Percentiles rank a stretch among this genome's conserved stretches.
Conservation (phyloP, 2,113 vertebrate species). For the Pimephales promelas region DNA sequence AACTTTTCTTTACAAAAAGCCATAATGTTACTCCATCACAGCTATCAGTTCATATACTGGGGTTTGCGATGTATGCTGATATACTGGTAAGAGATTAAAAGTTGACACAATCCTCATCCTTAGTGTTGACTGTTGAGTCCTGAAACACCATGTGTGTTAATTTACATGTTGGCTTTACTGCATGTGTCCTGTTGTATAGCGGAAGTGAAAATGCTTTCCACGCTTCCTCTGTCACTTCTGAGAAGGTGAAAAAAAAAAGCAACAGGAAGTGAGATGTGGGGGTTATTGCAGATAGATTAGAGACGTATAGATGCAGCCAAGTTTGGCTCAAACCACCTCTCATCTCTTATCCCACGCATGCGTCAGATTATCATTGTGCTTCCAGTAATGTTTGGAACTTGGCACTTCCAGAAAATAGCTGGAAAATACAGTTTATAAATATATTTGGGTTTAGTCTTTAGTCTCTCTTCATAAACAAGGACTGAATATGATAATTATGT, state of each 20-base stretch:
- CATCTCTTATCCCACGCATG: not conserved
- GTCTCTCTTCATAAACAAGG: not conserved
- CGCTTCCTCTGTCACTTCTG: slow-evolving; percentile 66
- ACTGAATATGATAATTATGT: slow-evolving; percentile 2
- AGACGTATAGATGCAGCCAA: slow-evolving; percentile 38
- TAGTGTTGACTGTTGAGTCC: not conserved
- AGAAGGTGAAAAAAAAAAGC: slow-evolving; percentile 55
- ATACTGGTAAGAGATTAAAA: not conserved
- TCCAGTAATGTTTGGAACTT: not conserved
- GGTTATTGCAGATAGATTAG: slow-evolving; percentile 18
- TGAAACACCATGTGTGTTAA: not conserved
- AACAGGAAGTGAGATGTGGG: slow-evolving; percentile 48
- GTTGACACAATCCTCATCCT: not conserved
- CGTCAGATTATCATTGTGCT: not conserved
- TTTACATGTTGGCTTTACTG: slow-evolving; percentile 34
- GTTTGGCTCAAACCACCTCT: not conserved
- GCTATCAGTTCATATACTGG: not conserved
- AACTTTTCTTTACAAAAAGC: not conserved
- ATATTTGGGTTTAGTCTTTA: not conserved
- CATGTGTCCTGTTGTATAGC: slow-evolving; percentile 29
- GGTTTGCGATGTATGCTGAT: not conserved
- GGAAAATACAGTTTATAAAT: not conserved
- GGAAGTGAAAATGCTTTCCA: slow-evolving; percentile 60
- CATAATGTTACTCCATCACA: not conserved
- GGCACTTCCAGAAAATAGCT: not conserved